phyloP scores from a whole-genome alignment of 2,113 vertebrate species.

The Salvelinus alpinus region DNA sequence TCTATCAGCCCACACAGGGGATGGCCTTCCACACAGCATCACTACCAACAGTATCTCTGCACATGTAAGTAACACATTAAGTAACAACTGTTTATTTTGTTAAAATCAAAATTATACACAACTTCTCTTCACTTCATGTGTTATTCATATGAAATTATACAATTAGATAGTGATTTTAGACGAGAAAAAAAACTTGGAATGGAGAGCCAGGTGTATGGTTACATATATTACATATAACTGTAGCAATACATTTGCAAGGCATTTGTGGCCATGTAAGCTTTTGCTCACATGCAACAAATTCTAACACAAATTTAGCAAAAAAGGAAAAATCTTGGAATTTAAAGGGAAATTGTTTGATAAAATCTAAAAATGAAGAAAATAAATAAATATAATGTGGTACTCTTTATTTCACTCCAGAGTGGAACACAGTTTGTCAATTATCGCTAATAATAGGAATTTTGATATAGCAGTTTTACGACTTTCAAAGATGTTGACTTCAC shows the following conservation, averaged over 20 bases:
- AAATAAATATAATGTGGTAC: neutral
- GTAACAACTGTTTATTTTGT: neutral
- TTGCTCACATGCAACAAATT: neutral
- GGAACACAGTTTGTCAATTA: neutral
- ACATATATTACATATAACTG: neutral
- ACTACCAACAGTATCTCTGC: neutral
- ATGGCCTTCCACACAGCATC: conserved; percentile 37
- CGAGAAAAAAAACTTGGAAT: neutral
- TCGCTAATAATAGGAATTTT: neutral
- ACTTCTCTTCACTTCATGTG: neutral
- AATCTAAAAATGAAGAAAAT: neutral
- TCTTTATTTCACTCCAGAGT: neutral
- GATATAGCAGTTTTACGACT: neutral
- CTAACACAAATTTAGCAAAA: neutral
- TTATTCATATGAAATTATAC: neutral
- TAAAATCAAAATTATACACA: neutral
- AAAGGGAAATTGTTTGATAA: too few relatives aligned
- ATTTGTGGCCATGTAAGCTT: too few relatives aligned
- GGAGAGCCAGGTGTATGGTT: neutral
- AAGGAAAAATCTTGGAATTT: neutral
- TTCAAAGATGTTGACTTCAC: neutral
- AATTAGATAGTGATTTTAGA: neutral
- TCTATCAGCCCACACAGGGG: conserved; percentile 17
- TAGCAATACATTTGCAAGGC: neutral
- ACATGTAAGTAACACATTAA: neutral